Conservation (phyloP, 2,888 invertebrate species). For the Clepsis dumicolana region DNA sequence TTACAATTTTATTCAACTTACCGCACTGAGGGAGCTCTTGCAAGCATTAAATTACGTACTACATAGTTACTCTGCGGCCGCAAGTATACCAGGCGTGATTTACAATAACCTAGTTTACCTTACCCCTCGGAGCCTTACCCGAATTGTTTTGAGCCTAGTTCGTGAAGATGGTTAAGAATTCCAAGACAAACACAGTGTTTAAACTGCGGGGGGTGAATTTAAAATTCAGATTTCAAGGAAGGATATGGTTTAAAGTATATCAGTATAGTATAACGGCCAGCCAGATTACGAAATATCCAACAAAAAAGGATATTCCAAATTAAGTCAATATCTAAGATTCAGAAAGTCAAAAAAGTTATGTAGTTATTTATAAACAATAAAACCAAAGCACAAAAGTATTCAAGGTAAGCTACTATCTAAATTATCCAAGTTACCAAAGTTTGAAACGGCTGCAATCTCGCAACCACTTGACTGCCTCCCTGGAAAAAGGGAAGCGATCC, state of each 20-base stretch:
- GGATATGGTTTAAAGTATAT: not conserved
- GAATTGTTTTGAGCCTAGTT: not conserved
- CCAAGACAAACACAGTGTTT: not conserved
- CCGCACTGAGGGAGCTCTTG: constrained; percentile 6
- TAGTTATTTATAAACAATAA: not conserved
- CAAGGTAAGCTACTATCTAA: not conserved
- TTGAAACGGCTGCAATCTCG: not conserved
- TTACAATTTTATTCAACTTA: not conserved
- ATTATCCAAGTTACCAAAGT: not conserved
- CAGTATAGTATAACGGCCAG: not conserved
- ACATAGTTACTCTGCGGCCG: constrained; percentile 10
- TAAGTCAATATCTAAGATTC: no score
- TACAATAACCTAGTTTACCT: constrained; percentile 9
- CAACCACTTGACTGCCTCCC: constrained; percentile 4
- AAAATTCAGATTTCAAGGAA: not conserved
- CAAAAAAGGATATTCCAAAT: not conserved
- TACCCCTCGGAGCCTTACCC: no score
- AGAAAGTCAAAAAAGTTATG: no score
- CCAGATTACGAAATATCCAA: not conserved
- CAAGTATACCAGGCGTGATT: constrained; percentile 8
- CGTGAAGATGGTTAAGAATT: constrained; percentile 1
- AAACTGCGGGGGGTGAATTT: not conserved
- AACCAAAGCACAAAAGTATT: no score
- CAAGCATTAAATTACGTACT: constrained; percentile 5
- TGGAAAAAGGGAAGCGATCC: constrained; percentile 2